Conservation (phyloP, 1,140 invertebrate genomes). For the Seison nebaliae region DNA sequence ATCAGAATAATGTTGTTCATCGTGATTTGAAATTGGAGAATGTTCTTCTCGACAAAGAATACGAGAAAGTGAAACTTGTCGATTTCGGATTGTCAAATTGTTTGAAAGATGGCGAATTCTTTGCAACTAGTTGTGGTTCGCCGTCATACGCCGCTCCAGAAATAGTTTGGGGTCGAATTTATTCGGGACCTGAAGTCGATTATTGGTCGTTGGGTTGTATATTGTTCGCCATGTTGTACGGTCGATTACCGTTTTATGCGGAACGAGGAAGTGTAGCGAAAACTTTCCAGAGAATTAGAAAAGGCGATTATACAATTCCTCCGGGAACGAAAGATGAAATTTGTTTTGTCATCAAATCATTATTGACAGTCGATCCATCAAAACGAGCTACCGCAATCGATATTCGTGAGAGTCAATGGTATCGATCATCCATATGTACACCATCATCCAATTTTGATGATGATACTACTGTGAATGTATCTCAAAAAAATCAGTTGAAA, state of each 20-base stretch:
- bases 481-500: too few species aligned
- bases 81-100: slow-evolving; percentile 13
- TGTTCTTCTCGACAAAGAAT: slow-evolving; percentile 5
- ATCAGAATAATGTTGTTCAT: slow-evolving; percentile 77
- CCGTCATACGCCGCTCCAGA: slow-evolving; percentile 12
- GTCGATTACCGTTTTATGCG: slow-evolving; percentile 38
- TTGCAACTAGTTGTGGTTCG: slow-evolving; percentile 9
- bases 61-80: slow-evolving; percentile 42
- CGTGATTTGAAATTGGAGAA: slow-evolving; percentile 16
- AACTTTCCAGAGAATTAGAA: slow-evolving; percentile 64
- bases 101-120: slow-evolving; percentile 11
- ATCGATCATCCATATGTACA: too few species aligned
- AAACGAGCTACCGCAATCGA: too few species aligned
- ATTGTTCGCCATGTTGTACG: slow-evolving; percentile 43
- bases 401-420: too few species aligned
- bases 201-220: slow-evolving; percentile 46
- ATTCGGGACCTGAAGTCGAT: slow-evolving; percentile 37
- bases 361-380: too few species aligned
- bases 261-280: slow-evolving; percentile 57
- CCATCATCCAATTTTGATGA: too few species aligned
- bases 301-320: slow-evolving; percentile 66
- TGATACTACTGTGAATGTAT: too few species aligned
- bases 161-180: slow-evolving; percentile 20
- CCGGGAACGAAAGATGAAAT: too few species aligned
- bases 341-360: too few species aligned